These are phyloP conservation scores for Tuberolachnus salignus DNA, from an alignment of 2,888 invertebrate species.

Conservation along the genomic window DNA sequence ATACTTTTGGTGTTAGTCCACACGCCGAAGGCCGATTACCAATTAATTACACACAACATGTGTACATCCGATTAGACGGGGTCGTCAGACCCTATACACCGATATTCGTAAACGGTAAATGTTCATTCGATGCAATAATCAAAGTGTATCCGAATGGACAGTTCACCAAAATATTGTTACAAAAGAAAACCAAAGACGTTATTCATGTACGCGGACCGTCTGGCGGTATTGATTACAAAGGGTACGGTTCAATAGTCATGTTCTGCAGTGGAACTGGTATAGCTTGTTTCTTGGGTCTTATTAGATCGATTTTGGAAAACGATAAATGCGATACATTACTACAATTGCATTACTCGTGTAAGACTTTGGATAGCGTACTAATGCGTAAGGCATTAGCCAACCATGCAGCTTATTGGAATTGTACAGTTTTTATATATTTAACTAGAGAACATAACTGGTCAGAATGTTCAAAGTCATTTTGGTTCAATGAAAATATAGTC, in stretches of 20 bases:
- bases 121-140: conserved; percentile 68
- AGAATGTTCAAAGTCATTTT: conserved; percentile 16
- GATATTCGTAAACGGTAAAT: conserved; percentile 61
- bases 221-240: conserved; percentile 67
- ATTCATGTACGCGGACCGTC: conserved; percentile 78
- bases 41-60: conserved; percentile 55
- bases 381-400: conserved; percentile 70
- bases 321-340: conserved; percentile 73
- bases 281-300: conserved; percentile 72
- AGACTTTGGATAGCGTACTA: conserved; percentile 67
- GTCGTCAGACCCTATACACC: conserved; percentile 67
- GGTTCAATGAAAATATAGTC: conserved; percentile 29
- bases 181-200: conserved; percentile 62
- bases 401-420: conserved; percentile 75
- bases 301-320: conserved; percentile 69
- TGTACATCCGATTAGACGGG: conserved; percentile 55
- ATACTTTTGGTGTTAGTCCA: conserved; percentile 53
- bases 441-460: conserved; percentile 47
- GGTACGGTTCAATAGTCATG: conserved; percentile 64
- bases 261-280: conserved; percentile 79
- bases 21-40: not conserved
- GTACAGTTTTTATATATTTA: conserved; percentile 68
- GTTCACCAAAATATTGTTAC: conserved; percentile 67
- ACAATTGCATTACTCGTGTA: conserved; percentile 70
- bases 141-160: conserved; percentile 68